Evolutionary conservation across 2,888 invertebrate genomes (phyloP).

Genomic region (Polyommatus iphigenia): DNA sequence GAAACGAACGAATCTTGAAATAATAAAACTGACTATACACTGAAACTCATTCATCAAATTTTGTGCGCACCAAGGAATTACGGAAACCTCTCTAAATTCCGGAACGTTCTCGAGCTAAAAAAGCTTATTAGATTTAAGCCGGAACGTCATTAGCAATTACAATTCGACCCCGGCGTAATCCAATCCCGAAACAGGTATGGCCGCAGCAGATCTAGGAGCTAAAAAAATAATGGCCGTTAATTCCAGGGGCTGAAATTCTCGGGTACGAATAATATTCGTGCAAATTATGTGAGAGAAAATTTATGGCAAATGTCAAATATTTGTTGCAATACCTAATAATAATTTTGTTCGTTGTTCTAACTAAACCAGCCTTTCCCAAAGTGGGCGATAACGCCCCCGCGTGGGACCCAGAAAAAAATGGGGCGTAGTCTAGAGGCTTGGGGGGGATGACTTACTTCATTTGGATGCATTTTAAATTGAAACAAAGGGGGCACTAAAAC

Average conservation of each 20-base stretch:
- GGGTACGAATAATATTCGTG: not conserved
- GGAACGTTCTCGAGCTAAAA: not conserved
- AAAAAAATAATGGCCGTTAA: constrained; percentile 13
- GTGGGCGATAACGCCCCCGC: too few relatives aligned
- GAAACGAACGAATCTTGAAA: too few relatives aligned
- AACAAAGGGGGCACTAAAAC: too few relatives aligned
- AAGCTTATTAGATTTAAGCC: constrained; percentile 27
- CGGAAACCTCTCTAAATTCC: not conserved
- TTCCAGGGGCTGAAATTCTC: not conserved
- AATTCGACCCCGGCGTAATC: constrained; percentile 29
- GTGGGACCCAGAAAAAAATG: too few relatives aligned
- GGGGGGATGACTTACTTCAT: too few relatives aligned
- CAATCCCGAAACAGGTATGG: constrained; percentile 28
- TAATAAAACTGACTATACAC: not conserved
- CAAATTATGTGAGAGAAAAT: not conserved
- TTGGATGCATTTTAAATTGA: too few relatives aligned
- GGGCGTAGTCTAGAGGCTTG: too few relatives aligned
- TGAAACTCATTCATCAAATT: not conserved
- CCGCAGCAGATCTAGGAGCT: constrained; percentile 8
- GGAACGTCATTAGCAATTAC: constrained; percentile 30
- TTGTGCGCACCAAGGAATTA: not conserved
- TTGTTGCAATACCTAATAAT: too few relatives aligned
- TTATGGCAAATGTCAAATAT: not conserved
- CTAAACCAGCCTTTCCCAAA: too few relatives aligned
- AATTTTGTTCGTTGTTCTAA: too few relatives aligned